These are phyloP conservation scores for Adela reaumurella DNA, from an alignment of 2,888 invertebrate species.

Conservation along the genomic window DNA sequence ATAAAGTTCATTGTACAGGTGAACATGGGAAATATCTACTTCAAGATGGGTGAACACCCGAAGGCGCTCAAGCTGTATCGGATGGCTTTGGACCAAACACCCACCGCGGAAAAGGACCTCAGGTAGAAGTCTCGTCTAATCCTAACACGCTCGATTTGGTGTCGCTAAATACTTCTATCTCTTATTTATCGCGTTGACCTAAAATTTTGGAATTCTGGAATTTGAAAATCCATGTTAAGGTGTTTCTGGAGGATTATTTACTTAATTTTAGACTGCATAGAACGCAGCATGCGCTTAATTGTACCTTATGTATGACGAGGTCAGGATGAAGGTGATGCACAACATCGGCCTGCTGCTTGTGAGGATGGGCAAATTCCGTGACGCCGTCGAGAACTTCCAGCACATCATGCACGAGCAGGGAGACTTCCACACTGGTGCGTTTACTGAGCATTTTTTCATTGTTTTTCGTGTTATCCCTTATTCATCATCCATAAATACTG, in stretches of 20 bases:
- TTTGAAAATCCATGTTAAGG: constrained; percentile 3
- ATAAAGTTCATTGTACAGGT: no score
- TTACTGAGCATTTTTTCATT: no score
- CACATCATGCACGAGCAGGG: constrained; percentile 97
- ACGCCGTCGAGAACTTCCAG: constrained; percentile 95
- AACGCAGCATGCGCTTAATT: no score
- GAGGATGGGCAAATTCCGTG: constrained; percentile 93
- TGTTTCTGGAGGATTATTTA: background rate
- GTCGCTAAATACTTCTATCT: no score
- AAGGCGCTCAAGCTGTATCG: constrained; percentile 97
- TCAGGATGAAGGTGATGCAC: constrained; percentile 93
- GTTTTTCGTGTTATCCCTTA: no score
- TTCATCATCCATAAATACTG: no score
- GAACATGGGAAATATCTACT: constrained; percentile 98
- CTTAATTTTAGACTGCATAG: no score
- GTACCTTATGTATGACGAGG: background rate
- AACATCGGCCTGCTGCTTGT: constrained; percentile 95
- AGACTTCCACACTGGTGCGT: constrained; percentile 71
- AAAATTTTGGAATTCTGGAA: constrained; percentile 2
- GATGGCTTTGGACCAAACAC: constrained; percentile 97
- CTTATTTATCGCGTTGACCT: no score
- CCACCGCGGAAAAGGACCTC: constrained; percentile 88
- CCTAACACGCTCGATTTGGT: no score
- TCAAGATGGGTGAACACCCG: constrained; percentile 87
- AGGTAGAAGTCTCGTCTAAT: no score